Evolutionary conservation across 2,797 vertebrate species (phyloP).

Genomic region (Lacerta viridis): DNA sequence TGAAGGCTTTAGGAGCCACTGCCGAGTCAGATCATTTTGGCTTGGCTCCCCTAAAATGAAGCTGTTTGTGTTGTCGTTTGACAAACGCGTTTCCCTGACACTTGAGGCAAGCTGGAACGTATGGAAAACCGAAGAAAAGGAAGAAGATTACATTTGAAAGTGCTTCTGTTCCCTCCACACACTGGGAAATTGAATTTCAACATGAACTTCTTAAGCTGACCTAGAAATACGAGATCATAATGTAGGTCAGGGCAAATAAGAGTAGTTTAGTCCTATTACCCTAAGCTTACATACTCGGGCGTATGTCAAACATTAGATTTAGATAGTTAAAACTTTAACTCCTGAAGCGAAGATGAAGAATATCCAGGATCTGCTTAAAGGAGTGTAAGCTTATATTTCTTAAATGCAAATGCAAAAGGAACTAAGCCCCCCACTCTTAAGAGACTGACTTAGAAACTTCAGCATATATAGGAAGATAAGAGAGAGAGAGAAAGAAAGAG

Average conservation of each 20-base stretch:
- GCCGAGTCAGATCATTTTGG: not conserved
- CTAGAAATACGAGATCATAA: constrained; percentile 72
- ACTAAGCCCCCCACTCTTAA: constrained; percentile 59
- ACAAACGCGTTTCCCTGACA: constrained; percentile 62
- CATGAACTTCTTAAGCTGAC: constrained; percentile 71
- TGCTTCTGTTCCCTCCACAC: constrained; percentile 69
- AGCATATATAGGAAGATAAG: constrained; percentile 45
- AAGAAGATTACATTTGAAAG: constrained; percentile 74
- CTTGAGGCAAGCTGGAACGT: constrained; percentile 71
- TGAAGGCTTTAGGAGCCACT: not conserved
- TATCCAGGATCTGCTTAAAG: constrained; percentile 68
- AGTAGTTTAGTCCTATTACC: constrained; percentile 73
- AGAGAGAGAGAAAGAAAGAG: constrained; percentile 10
- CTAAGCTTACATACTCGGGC: constrained; percentile 67
- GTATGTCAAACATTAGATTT: constrained; percentile 58
- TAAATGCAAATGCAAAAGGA: constrained; percentile 68
- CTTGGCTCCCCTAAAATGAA: constrained; percentile 22
- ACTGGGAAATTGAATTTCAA: constrained; percentile 70
- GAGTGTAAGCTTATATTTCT: constrained; percentile 70
- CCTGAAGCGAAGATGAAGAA: constrained; percentile 56
- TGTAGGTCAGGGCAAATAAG: constrained; percentile 75
- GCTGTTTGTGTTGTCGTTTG: constrained; percentile 45
- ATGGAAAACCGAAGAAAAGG: constrained; percentile 71
- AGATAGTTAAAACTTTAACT: constrained; percentile 74
- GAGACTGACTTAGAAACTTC: constrained; percentile 52